phyloP scores from a whole-genome alignment of 2,797 vertebrate species.

The Myotis myotis region DNA sequence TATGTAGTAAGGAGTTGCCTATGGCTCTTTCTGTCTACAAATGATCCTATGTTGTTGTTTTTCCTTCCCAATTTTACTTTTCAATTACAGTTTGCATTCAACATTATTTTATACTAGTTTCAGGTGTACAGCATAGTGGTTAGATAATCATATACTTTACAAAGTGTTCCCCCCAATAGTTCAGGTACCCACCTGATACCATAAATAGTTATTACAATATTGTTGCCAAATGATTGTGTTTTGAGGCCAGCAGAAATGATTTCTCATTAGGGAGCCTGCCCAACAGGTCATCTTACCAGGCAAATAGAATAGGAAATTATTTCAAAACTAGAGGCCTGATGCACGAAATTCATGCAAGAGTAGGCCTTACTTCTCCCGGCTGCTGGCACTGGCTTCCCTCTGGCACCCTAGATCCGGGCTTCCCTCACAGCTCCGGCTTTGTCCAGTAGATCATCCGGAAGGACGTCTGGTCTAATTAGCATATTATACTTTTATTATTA shows the following conservation, averaged over 20 bases:
- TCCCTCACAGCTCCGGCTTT: too few relatives aligned
- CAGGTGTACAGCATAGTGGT: neutral
- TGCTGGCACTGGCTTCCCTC: too few relatives aligned
- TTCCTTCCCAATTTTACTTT: neutral
- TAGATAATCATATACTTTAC: neutral
- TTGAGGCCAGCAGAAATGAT: conserved; percentile 4
- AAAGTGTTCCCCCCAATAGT: neutral
- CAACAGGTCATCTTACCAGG: neutral
- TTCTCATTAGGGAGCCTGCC: conserved; percentile 17
- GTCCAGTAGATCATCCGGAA: too few relatives aligned
- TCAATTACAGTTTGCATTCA: neutral
- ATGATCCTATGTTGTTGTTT: neutral
- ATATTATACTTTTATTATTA: too few relatives aligned
- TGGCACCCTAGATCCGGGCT: too few relatives aligned
- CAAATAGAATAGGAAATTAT: conserved; percentile 20
- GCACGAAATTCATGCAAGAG: too few relatives aligned
- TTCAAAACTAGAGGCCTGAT: neutral
- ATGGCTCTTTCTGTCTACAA: neutral
- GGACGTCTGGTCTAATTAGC: too few relatives aligned
- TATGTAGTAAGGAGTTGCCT: neutral
- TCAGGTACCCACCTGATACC: neutral
- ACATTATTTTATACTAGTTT: neutral
- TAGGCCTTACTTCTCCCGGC: too few relatives aligned
- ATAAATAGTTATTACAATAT: neutral
- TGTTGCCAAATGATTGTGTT: neutral